phyloP scores from a whole-genome alignment of 1,140 invertebrate species.

The Dermatophagoides farinae region DNA sequence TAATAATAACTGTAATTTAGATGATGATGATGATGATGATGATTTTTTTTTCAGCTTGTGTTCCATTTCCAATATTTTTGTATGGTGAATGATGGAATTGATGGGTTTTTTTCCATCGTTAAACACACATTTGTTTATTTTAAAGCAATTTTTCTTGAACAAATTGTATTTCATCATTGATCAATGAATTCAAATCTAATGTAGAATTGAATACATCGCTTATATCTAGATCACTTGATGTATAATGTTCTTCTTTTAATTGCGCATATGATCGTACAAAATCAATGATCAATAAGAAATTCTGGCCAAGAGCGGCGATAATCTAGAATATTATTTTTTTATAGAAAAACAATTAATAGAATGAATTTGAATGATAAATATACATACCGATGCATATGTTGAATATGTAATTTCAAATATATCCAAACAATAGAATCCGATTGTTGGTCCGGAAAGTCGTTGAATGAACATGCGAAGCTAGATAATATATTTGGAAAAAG shows the following conservation, averaged over 20 bases:
- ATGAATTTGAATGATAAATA: not conserved
- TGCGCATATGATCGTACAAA: constrained; percentile 13
- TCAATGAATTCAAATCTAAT: not conserved
- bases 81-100: too few species aligned
- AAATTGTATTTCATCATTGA: not conserved
- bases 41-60: too few species aligned
- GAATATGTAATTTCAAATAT: constrained; percentile 13
- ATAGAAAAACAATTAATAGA: not conserved
- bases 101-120: too few species aligned
- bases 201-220: constrained; percentile 2
- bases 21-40: too few species aligned
- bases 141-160: too few species aligned
- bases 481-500: not conserved
- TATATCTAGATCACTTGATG: not conserved
- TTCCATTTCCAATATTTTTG: too few species aligned
- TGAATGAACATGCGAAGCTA: constrained; percentile 14
- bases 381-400: constrained; percentile 6
- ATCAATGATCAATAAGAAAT: constrained; percentile 14
- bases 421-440: constrained; percentile 15
- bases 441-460: constrained; percentile 13
- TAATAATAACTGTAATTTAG: too few species aligned
- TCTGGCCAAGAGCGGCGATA: constrained; percentile 12
- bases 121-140: too few species aligned
- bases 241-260: constrained; percentile 8
- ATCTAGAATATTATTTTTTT: not conserved